Evolutionary conservation across 2,113 vertebrate genomes (phyloP), one percentile per base, ranked within the genome.

Genomic region (Scophthalmus maximus): DNA sequence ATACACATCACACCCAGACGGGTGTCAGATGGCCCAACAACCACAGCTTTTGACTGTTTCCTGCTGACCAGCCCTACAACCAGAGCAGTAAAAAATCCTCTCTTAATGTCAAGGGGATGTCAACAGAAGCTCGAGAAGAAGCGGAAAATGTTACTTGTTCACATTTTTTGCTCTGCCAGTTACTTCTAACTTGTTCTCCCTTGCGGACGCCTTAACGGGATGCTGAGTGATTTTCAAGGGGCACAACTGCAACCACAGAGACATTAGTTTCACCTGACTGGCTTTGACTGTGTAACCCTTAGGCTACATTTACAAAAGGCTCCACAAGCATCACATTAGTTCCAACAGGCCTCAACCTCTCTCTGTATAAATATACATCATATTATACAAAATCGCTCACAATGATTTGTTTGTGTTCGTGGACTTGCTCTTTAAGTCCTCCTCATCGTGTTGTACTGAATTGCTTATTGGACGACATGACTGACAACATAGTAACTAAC

Each of bases 251-350:
- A 68, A 65, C 68, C 57, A 64, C 18, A 65, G 57, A 53, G 12
- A 72, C 26, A 25, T 85, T 69, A 53, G 44, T 80, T 67, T 70
- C 81, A 73, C 56, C 38, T 79, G 80, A 75, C 36, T 70, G 68
- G 66, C 58, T 36, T 18, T 81, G 68, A 74, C 68, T 70, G 50
- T 50, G 57, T 34, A 55, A 12, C 40, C 69, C 63, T 58, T 22
- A 74, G 74, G 68, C 38, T 38, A 62, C 42, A 32, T 50, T 60
- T 25, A 63, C 47, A 30, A n/a, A 59, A 25, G 27, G 38, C 49
- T 62, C 36, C 68, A 55, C 36, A 58, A 36, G 63, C 42, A 32
- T 56, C 30, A 1, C 6, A 27, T 56, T 65, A 66, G 12, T 20
- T 6, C 26, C 27, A 40, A 38, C 34, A 52, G 27, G n/a, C 38